These are phyloP conservation scores for Cololabis saira DNA, from an alignment of 2,113 vertebrate genomes.

Conservation along the genomic window DNA sequence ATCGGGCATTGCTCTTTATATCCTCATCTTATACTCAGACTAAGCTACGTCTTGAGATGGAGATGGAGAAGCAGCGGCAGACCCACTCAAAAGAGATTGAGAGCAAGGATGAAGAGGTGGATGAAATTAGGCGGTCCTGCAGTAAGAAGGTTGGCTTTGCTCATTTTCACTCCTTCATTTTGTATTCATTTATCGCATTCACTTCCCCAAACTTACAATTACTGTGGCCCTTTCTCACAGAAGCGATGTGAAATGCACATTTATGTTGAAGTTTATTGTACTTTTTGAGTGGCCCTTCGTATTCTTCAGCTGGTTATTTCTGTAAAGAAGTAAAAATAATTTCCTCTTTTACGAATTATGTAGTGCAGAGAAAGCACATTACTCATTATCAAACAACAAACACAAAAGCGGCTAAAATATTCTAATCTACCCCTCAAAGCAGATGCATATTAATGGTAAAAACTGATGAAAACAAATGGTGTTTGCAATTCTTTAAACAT, in stretches of 20 bases:
- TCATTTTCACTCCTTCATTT: conserved; percentile 7
- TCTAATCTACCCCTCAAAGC: background rate
- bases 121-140: conserved; percentile 94
- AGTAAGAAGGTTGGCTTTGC: conserved; percentile 91
- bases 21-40: conserved; percentile 78
- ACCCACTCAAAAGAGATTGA: conserved; percentile 95
- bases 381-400: too few relatives aligned
- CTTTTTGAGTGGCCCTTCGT: background rate
- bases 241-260: conserved; percentile 6
- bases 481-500: background rate
- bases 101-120: conserved; percentile 95
- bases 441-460: background rate
- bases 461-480: background rate
- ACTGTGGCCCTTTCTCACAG: conserved; percentile 2
- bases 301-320: background rate
- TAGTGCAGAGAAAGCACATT: background rate
- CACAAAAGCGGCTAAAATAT: background rate
- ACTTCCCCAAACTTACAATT: conserved; percentile 4
- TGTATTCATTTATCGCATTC: background rate
- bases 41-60: conserved; percentile 98
- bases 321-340: background rate
- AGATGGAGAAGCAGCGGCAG: conserved; percentile 94
- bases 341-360: background rate
- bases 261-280: background rate
- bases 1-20: background rate